A percentile compares a stretch with the other conserved stretches of the same genome.
Conservation (phyloP, 2,888 invertebrate genomes). For the Cerceris ruficornis region DNA sequence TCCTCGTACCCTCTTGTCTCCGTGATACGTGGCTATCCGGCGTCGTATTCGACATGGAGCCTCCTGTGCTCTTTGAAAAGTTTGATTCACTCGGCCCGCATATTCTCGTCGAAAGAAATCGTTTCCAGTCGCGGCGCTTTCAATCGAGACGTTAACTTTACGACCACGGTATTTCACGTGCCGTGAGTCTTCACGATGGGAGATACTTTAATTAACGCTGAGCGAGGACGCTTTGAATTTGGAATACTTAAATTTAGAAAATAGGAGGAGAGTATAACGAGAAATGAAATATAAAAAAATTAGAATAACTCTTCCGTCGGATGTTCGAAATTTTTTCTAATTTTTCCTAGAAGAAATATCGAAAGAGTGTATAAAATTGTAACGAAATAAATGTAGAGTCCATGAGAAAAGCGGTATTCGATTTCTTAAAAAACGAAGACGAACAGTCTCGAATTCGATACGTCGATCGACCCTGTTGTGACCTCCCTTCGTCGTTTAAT, state of each 20-base stretch:
- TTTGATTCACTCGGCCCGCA: slow-evolving; percentile 59
- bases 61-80: slow-evolving; percentile 52
- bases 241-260: too few relatives aligned
- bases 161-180: too few relatives aligned
- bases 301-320: neutral
- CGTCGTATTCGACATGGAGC: slow-evolving; percentile 44
- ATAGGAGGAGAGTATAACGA: too few relatives aligned
- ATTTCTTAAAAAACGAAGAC: slow-evolving; percentile 6
- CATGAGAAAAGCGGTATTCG: neutral
- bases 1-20: slow-evolving; percentile 59
- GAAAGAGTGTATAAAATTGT: too few relatives aligned
- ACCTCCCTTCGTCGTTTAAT: slow-evolving; percentile 37
- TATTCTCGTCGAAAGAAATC: slow-evolving; percentile 15
- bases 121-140: too few relatives aligned
- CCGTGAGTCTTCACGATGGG: too few relatives aligned
- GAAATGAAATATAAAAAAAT: neutral
- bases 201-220: too few relatives aligned
- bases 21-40: slow-evolving; percentile 42
- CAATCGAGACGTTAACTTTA: too few relatives aligned
- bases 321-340: too few relatives aligned
- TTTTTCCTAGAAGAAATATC: too few relatives aligned
- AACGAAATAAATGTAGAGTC: neutral
- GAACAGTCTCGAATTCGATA: slow-evolving; percentile 31
- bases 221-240: too few relatives aligned
- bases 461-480: slow-evolving; percentile 37